Conservation (phyloP, 1,140 invertebrate genomes). For the Aradophagus sp. region DNA sequence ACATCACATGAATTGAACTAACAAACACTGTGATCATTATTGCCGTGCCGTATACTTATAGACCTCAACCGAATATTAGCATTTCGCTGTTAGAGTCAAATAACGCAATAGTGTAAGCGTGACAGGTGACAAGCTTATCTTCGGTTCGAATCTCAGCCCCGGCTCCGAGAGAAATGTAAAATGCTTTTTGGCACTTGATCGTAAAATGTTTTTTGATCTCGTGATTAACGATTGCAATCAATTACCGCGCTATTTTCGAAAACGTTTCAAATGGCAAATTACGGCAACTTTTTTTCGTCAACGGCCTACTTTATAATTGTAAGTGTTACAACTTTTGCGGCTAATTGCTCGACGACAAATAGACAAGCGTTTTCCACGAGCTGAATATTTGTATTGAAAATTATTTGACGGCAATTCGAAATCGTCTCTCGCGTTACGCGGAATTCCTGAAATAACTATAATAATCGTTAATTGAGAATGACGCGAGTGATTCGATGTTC, state of each 20-base stretch:
- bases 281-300: constrained; percentile 5
- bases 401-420: constrained; percentile 8
- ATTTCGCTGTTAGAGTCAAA: constrained; percentile 44
- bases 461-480: constrained; percentile 42
- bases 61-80: constrained; percentile 39
- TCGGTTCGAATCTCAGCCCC: constrained; percentile 23
- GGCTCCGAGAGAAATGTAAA: constrained; percentile 35
- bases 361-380: no score
- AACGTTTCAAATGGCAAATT: constrained; percentile 2
- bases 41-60: constrained; percentile 24
- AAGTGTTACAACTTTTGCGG: no score
- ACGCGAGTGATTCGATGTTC: constrained; percentile 26
- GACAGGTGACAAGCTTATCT: constrained; percentile 51
- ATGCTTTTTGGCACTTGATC: constrained; percentile 41
- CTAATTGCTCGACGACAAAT: no score
- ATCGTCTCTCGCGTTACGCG: constrained; percentile 6
- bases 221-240: constrained; percentile 23
- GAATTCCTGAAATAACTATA: constrained; percentile 25
- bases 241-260: constrained; percentile 15
- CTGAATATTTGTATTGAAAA: constrained; percentile 5
- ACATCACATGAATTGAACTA: constrained; percentile 6
- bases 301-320: no score
- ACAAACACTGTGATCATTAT: constrained; percentile 19
- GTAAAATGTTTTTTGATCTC: constrained; percentile 32
- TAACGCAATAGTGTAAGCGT: constrained; percentile 46